Evolutionary conservation across 2,797 vertebrate species (phyloP).

Genomic region (Anguilla anguilla): DNA sequence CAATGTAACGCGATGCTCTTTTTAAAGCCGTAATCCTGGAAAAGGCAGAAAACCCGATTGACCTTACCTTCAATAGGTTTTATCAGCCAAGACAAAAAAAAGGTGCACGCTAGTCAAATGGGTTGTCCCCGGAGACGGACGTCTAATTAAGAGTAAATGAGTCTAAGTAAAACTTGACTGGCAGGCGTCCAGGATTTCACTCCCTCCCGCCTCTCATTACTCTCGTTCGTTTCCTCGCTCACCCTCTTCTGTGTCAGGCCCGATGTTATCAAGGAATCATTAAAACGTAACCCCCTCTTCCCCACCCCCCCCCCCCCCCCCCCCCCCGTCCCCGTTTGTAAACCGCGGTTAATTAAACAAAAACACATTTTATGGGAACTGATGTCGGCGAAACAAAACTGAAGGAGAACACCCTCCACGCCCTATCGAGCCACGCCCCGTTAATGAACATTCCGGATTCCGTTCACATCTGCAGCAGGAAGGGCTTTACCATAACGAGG

Average conservation of each 20-base stretch:
- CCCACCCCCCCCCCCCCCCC: no score
- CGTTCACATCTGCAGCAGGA: neutral
- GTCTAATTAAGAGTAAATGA: slow-evolving; percentile 5
- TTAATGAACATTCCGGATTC: neutral
- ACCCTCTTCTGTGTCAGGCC: neutral
- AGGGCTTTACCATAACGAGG: neutral
- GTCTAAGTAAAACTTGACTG: slow-evolving; percentile 9
- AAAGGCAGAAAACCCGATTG: neutral
- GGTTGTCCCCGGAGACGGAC: neutral
- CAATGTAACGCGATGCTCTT: neutral
- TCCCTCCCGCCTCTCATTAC: neutral
- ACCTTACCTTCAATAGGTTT: neutral
- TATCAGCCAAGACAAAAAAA: neutral
- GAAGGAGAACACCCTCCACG: neutral
- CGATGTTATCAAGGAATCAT: neutral
- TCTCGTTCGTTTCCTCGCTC: neutral
- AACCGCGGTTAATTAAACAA: neutral
- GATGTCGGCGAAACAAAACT: neutral
- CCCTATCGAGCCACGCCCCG: neutral
- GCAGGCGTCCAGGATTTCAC: neutral
- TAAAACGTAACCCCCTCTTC: neutral
- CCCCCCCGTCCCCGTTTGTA: neutral
- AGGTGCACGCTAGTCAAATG: neutral
- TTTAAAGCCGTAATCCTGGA: neutral
- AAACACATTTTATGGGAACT: neutral